Evolutionary conservation across 1,140 invertebrate species (phyloP).

Genomic region (Drosophila pseudoobscura): DNA sequence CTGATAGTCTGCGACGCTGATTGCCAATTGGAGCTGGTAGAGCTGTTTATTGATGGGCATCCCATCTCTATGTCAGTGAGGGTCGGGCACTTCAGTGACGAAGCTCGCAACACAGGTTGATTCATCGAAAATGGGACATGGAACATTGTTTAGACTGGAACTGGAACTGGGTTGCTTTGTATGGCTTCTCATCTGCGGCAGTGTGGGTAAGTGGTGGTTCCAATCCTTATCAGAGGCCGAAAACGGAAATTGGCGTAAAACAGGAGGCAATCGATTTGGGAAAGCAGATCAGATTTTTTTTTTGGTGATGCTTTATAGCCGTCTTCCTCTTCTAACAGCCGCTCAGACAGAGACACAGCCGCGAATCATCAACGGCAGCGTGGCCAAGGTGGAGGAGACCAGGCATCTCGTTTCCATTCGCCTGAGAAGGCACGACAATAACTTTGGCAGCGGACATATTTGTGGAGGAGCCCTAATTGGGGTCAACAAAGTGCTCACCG

Average conservation of each 20-base stretch:
- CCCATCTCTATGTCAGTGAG: constrained; percentile 29
- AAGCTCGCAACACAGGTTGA: constrained; percentile 11
- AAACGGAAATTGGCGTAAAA: too few relatives aligned
- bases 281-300: not conserved
- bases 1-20: constrained; percentile 48
- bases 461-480: constrained; percentile 83
- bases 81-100: constrained; percentile 8
- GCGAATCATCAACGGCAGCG: constrained; percentile 74
- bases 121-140: constrained; percentile 5
- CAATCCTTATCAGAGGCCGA: too few relatives aligned
- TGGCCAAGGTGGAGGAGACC: constrained; percentile 43
- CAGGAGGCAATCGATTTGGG: too few relatives aligned
- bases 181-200: not conserved
- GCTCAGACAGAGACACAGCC: not conserved
- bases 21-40: constrained; percentile 44
- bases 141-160: not conserved
- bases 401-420: constrained; percentile 81
- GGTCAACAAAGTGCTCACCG: constrained; percentile 82
- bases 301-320: not conserved
- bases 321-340: not conserved
- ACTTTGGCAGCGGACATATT: constrained; percentile 77
- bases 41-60: constrained; percentile 8
- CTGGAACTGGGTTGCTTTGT: constrained; percentile 5
- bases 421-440: constrained; percentile 55
- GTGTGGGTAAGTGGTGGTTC: too few relatives aligned